phyloP scores from a whole-genome alignment of 2,888 invertebrate genomes.

The Tetragonula carbonaria region DNA sequence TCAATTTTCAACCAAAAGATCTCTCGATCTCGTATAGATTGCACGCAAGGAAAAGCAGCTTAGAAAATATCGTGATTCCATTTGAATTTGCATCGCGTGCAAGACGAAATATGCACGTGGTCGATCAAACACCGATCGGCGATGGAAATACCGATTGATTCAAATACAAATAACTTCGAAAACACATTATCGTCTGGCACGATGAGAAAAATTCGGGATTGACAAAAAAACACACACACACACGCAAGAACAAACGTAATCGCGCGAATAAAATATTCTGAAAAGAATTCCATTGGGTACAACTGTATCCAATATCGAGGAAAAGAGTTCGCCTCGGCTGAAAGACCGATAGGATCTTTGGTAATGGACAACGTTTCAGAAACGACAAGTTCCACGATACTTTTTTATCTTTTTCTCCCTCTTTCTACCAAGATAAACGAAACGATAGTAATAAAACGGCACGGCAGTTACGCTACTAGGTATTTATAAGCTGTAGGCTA shows the following conservation, averaged over 20 bases:
- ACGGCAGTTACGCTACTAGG: slow-evolving; percentile 46
- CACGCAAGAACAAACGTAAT: slow-evolving; percentile 23
- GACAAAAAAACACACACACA: slow-evolving; percentile 20
- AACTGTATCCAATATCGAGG: not conserved
- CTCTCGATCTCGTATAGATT: no score
- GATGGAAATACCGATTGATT: slow-evolving; percentile 25
- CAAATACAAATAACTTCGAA: slow-evolving; percentile 15
- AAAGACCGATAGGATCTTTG: slow-evolving; percentile 57
- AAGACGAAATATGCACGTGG: not conserved
- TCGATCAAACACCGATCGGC: not conserved
- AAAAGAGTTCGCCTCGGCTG: slow-evolving; percentile 22
- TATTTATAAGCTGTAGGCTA: slow-evolving; percentile 37
- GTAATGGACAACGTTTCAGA: slow-evolving; percentile 50
- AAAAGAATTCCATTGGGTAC: slow-evolving; percentile 20
- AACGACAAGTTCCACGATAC: slow-evolving; percentile 53
- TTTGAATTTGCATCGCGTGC: not conserved
- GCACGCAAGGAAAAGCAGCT: not conserved
- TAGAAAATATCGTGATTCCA: slow-evolving; percentile 33
- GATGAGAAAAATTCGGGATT: slow-evolving; percentile 14
- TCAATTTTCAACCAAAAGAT: not conserved
- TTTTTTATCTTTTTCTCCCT: not conserved
- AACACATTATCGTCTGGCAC: slow-evolving; percentile 34
- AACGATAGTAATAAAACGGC: slow-evolving; percentile 64
- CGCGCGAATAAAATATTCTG: slow-evolving; percentile 43
- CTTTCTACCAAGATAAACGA: slow-evolving; percentile 57